Percentiles rank a stretch among this genome's conserved stretches.
Evolutionary conservation across 2,113 vertebrate species (phyloP).

Genomic region (Recurvirostra avosetta): DNA sequence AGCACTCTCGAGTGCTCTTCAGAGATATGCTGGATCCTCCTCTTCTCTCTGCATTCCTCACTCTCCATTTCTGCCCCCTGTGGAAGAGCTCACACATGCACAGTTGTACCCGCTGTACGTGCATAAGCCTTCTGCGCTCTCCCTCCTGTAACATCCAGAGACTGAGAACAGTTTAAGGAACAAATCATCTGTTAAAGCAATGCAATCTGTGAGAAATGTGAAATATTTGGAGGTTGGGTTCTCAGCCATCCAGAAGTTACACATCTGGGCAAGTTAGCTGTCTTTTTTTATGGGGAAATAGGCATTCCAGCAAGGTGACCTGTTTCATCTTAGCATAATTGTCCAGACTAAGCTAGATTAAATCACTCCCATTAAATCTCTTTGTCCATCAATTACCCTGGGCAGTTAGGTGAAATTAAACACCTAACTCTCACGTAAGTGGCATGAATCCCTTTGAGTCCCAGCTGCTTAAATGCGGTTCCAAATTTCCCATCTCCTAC

Average conservation of each 20-base stretch:
- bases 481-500: not conserved
- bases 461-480: not conserved
- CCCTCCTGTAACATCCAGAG: not conserved
- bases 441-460: not conserved
- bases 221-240: not conserved
- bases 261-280: not conserved
- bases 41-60: not conserved
- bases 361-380: not conserved
- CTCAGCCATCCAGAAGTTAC: not conserved
- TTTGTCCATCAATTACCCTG: not conserved
- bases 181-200: not conserved
- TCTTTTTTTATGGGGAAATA: not conserved
- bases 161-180: not conserved
- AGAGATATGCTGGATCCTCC: not conserved
- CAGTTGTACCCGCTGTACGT: rapidly evolving
- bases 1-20: not conserved
- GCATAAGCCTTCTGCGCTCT: not conserved
- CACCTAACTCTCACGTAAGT: not conserved
- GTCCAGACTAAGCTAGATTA: not conserved
- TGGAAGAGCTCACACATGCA: not conserved
- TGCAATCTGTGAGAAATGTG: not conserved
- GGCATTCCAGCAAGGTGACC: not conserved
- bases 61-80: not conserved
- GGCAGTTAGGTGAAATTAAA: not conserved
- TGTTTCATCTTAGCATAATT: not conserved